Conservation (phyloP, 1,140 invertebrate genomes). For the Pteromalus puparum region DNA sequence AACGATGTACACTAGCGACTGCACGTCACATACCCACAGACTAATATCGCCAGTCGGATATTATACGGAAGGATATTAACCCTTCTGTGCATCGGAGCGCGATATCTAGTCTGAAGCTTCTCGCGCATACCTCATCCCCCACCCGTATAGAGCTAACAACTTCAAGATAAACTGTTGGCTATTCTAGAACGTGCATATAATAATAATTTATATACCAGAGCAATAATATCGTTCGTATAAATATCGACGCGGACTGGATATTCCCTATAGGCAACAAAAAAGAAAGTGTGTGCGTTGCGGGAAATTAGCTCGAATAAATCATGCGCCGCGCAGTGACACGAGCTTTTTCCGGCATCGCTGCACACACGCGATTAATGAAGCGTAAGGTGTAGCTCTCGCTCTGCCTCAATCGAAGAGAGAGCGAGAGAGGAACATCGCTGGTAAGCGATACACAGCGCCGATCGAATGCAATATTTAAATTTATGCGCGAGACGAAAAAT, state of each 20-base stretch:
- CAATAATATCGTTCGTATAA: background rate
- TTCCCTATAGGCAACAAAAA: background rate
- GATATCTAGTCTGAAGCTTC: background rate
- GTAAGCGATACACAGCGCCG: background rate
- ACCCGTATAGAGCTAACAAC: background rate
- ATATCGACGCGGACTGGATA: background rate
- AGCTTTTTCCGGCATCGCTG: background rate
- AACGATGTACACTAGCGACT: no score
- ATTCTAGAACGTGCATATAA: background rate
- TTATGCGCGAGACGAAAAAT: no score
- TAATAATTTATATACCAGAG: background rate
- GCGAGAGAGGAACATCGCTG: no score
- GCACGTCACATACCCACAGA: no score
- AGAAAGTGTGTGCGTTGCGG: background rate
- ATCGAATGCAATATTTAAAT: background rate
- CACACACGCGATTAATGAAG: background rate
- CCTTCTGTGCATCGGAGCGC: background rate
- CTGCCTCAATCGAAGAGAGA: background rate
- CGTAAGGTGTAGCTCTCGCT: background rate
- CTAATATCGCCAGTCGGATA: no score
- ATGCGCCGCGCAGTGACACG: background rate
- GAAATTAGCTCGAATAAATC: background rate
- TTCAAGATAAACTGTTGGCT: constrained; percentile 1
- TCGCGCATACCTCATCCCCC: background rate
- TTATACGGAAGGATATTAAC: background rate